phyloP scores from a whole-genome alignment of 2,113 vertebrate species.

The Pelobates fuscus region DNA sequence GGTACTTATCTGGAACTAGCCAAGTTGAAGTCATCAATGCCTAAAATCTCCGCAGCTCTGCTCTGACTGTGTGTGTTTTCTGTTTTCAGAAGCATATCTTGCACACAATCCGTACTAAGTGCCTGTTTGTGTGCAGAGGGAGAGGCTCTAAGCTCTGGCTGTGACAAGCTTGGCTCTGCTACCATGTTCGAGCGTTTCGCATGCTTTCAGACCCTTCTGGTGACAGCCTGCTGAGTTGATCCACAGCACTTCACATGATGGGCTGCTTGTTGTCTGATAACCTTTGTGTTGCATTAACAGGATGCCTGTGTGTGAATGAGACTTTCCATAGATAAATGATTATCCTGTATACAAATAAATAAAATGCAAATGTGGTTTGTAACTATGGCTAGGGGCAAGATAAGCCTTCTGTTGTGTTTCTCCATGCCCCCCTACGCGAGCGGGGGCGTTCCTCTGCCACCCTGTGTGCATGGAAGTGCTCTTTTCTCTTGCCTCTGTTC shows the following conservation, averaged over 20 bases:
- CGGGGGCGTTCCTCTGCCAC: constrained; percentile 47
- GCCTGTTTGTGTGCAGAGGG: constrained; percentile 48
- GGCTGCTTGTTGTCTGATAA: constrained; percentile 52
- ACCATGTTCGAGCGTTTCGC: constrained; percentile 40
- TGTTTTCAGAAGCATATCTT: constrained; percentile 45
- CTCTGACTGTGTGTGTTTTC: constrained; percentile 46
- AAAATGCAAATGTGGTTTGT: constrained; percentile 49
- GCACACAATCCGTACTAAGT: constrained; percentile 48
- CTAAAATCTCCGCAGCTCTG: constrained; percentile 32
- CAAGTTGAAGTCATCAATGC: constrained; percentile 30
- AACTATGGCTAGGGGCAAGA: constrained; percentile 50
- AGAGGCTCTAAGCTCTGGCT: constrained; percentile 43
- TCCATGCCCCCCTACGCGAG: constrained; percentile 41
- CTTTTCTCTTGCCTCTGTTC: constrained; percentile 51
- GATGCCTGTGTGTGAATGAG: constrained; percentile 51
- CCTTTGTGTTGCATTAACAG: constrained; percentile 50
- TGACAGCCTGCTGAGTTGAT: constrained; percentile 50
- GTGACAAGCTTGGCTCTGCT: constrained; percentile 43
- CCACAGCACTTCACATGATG: constrained; percentile 49
- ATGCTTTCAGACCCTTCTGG: constrained; percentile 48
- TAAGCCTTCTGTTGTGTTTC: constrained; percentile 51
- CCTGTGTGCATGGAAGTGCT: constrained; percentile 52
- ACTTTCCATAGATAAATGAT: constrained; percentile 52
- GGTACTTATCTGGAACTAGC: constrained; percentile 31
- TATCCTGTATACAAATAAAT: constrained; percentile 52